Base-by-base conservation (phyloP, 1,140 invertebrate species). In the Drosophila lini region DNA sequence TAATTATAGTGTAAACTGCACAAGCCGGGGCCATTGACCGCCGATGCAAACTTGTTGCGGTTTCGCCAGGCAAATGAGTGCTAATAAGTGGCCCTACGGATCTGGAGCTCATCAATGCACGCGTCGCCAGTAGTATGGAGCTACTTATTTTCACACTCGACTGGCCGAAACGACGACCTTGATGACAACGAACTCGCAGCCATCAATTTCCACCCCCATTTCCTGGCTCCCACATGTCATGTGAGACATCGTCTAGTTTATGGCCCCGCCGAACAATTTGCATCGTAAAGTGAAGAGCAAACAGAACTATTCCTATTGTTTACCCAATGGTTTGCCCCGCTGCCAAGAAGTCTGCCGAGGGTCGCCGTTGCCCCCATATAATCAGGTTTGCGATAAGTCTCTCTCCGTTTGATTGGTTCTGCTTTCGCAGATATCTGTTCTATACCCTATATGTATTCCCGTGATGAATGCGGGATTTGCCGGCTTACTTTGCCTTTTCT, bases 1-100 rank as follows among this genome's bases (percentile, higher is more conserved):
- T 82, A 88, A 83, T 70, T 74, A 75, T 79, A 86, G 71, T 85
- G 71, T 85, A 86, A 81, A 67, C 83, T 86, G 79, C 74, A 76
- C 16, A 42, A 28, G 50, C 32, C 22, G 41, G 25, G 82, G 76
- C 68, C 75, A 88, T 56, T 44, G 80, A 60, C 70, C 83, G 38
- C 4, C 36, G 22, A n/a, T 38, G 47, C 34, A 42, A 50, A 61
- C 50, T 70, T 59, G 57, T 53, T 58, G 58, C 32, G 32, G 55
- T 42, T 34, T 61, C 10, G 47, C 55, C 50, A 32, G 63, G 25
- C 41, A 22, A 34, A 34, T 19, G n/a, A 58, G 60, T 62, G 19
- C 50, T 16, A 31, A 67, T 53, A 28, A 13, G 31, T 8, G 38
- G 48, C 34, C 16, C 32, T 65, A 32, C 32, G 28, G 62, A 44